Evolutionary conservation across 2,888 invertebrate species (phyloP), one percentile per base, ranked within the genome.

Genomic region (Buathra laborator): DNA sequence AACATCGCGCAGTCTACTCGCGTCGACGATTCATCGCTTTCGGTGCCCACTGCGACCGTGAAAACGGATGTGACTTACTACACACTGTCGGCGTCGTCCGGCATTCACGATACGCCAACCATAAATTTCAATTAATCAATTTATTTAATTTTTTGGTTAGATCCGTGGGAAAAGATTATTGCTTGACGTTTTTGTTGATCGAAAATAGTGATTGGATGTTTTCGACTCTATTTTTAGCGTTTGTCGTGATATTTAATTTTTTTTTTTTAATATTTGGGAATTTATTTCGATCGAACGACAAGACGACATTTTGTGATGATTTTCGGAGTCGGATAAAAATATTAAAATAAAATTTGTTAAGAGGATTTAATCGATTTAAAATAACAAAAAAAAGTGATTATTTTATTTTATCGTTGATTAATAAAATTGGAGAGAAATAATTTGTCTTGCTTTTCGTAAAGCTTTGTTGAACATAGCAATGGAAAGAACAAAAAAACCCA

Each of bases 1-100:
- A 46, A 70, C 66, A 85, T 75, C 75, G 81, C n/a, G 78, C 48
- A 79, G 75, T 85, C 79, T 53, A 71, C 71, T 75, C 81, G 75
- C 85, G 85, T 82, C 70, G 75, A 48, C 81, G 75, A 81, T 74
- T 85, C 74, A 79, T 81, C 74, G 78, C 56, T 81, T 78, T 81
- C 64, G 74, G 70, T 81, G 32, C 46, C 14, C 62, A 66, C 48
- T 51, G 64, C 46, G 85, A 80, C 80, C 80, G 76, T 84, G 84
- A 72, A 84, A 81, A 81, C 74, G 74, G 77, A 70, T 82, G 71
- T 71, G 70, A 64, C 53, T 37, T 66, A 43, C 66, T 64, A 29
- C 72, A 37, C 67, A 62, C 64, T 51, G 43, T 19, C 43, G n/a
- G 19, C 29, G 56, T 71, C 44, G 59, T 71, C 24, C 76, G 19